These are phyloP conservation scores for Ascidia mentula DNA, from an alignment of 23 tunicate genomes.

Conservation along the genomic window DNA sequence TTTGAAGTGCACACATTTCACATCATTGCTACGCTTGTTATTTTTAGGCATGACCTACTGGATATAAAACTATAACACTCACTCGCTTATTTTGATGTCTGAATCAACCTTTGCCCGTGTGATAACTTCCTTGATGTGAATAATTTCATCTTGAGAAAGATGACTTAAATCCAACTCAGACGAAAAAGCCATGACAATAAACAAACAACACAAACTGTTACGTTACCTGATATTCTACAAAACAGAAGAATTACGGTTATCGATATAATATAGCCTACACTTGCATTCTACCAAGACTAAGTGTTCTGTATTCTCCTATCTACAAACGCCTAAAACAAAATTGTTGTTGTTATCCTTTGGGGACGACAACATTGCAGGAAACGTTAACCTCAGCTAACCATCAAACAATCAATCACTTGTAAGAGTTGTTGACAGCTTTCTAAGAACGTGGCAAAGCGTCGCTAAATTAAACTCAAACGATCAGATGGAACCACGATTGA, in stretches of 20 bases:
- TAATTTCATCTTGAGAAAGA: background rate
- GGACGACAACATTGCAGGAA: background rate
- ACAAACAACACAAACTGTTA: too few relatives aligned
- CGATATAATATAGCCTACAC: too few relatives aligned
- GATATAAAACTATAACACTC: background rate
- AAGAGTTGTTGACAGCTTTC: background rate
- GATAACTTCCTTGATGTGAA: background rate
- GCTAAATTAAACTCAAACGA: background rate
- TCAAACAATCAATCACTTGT: background rate
- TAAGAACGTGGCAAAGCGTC: background rate
- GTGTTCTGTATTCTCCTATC: too few relatives aligned
- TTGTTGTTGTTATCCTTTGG: background rate
- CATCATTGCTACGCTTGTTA: too few relatives aligned
- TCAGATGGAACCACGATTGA: too few relatives aligned
- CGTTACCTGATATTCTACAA: too few relatives aligned
- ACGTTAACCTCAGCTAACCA: background rate
- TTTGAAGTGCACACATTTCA: too few relatives aligned
- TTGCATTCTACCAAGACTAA: too few relatives aligned
- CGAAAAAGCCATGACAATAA: background rate
- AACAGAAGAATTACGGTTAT: too few relatives aligned
- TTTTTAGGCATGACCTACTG: too few relatives aligned
- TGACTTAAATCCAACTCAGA: background rate
- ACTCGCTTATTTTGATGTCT: background rate
- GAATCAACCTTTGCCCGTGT: background rate
- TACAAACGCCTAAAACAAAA: background rate